Evolutionary conservation across 2,888 invertebrate genomes (phyloP), one percentile per base, ranked within the genome.

Genomic region (Pterobdella sp.): DNA sequence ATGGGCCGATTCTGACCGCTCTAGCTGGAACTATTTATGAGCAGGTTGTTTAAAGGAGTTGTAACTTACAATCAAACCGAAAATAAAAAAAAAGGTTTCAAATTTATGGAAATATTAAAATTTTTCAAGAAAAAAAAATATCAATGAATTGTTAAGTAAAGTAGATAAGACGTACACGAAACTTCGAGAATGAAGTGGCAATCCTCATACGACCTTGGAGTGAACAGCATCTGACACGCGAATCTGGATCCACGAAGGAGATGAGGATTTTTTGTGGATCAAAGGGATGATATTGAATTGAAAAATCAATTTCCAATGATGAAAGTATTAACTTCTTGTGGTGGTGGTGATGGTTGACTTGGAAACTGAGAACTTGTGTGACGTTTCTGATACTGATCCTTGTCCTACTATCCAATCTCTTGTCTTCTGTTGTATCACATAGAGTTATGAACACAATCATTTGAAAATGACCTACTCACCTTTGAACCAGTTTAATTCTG

Each of bases 191-290:
- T 26, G 14, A 56, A 26, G n/a, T 26, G 3, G n/a, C 60, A 56
- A 3, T 56, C 60, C 3, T 56, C 60, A 22, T 18, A 56, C 4
- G 60, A 56, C 60, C 4, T 56, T 3, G 60, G 60, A 56, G 60
- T 26, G n/a, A 56, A 56, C 4, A 56, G n/a, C 60, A 56, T 56
- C 26, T 56, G 60, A n/a, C 60, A 56, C 4, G 60, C 60, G 60
- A 56, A 56, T 26, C 60, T 56, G n/a, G n/a, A n/a, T n/a, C n/a
- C n/a, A n/a, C n/a, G n/a, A n/a, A n/a, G n/a, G n/a, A n/a, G n/a
- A n/a, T n/a, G n/a, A n/a, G n/a, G n/a, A n/a, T n/a, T n/a, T n/a
- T n/a, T n/a, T n/a, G n/a, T n/a, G n/a, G n/a, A n/a, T n/a, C n/a
- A n/a, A n/a, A n/a, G n/a, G n/a, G n/a, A n/a, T n/a, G n/a, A n/a